Evolutionary conservation across 1,140 invertebrate genomes (phyloP).

Genomic region (Thereuonema tuberculata): DNA sequence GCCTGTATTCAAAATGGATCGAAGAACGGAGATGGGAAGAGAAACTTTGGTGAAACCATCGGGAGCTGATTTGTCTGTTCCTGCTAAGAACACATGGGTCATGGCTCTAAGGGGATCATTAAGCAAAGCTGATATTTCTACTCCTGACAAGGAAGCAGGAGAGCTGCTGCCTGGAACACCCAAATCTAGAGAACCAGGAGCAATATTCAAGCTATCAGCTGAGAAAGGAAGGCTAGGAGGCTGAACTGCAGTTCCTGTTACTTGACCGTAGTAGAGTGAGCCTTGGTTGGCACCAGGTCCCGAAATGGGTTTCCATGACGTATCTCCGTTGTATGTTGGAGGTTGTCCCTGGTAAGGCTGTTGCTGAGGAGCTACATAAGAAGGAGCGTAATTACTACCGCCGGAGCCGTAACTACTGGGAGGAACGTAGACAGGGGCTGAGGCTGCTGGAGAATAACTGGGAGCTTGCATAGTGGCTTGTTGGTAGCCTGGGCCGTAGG

Average conservation of each 20-base stretch:
- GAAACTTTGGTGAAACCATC: slow-evolving; percentile 1
- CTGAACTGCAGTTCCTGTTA: not conserved
- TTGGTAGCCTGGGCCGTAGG: not conserved
- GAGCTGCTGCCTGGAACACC: not conserved
- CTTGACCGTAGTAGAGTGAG: not conserved
- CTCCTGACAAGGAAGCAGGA: not conserved
- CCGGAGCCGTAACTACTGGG: not conserved
- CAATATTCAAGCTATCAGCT: not conserved
- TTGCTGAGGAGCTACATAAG: not conserved
- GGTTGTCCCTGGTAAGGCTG: not conserved
- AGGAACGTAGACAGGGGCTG: no score
- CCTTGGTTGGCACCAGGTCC: not conserved
- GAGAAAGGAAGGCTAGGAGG: not conserved
- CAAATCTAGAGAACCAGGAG: not conserved
- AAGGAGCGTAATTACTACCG: not conserved
- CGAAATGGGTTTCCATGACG: not conserved
- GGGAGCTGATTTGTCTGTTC: not conserved
- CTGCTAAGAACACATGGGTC: not conserved
- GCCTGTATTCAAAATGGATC: not conserved
- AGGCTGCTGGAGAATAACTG: not conserved
- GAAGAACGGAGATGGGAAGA: not conserved
- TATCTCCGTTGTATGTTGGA: not conserved
- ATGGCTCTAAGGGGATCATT: not conserved
- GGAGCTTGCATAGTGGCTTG: not conserved
- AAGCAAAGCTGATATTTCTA: not conserved